Percentiles rank a stretch among this genome's conserved stretches.
These are phyloP conservation scores for Xestia ashworthii DNA, from an alignment of 2,888 invertebrate species.

Conservation along the genomic window DNA sequence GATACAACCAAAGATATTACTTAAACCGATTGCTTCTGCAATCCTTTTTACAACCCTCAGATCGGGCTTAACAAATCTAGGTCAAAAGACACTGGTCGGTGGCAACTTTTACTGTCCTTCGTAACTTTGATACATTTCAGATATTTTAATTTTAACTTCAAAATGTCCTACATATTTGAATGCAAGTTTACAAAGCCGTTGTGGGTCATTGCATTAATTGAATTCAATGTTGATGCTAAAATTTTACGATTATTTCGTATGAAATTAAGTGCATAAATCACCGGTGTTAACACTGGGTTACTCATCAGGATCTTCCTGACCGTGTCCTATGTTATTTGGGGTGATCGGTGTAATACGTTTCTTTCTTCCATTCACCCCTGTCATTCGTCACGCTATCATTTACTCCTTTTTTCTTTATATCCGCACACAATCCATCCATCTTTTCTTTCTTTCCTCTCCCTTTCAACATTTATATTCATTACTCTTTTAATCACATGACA, in stretches of 20 bases:
- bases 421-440: too few relatives aligned
- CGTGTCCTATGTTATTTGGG: too few relatives aligned
- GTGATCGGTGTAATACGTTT: too few relatives aligned
- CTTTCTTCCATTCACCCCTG: too few relatives aligned
- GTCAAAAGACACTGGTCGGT: slow-evolving; percentile 69
- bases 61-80: slow-evolving; percentile 65
- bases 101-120: slow-evolving; percentile 78
- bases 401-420: too few relatives aligned
- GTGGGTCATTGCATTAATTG: slow-evolving; percentile 55
- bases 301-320: too few relatives aligned
- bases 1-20: slow-evolving; percentile 38
- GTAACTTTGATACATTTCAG: slow-evolving; percentile 68
- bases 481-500: too few relatives aligned
- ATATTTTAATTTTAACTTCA: slow-evolving; percentile 52
- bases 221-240: slow-evolving; percentile 42
- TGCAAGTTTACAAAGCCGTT: slow-evolving; percentile 29
- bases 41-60: slow-evolving; percentile 62
- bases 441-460: too few relatives aligned
- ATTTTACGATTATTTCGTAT: slow-evolving; percentile 35
- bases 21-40: slow-evolving; percentile 62
- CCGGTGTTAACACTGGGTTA: not conserved
- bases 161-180: slow-evolving; percentile 27
- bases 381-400: too few relatives aligned
- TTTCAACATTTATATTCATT: too few relatives aligned
- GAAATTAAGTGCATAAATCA: slow-evolving; percentile 47